phyloP scores from a whole-genome alignment of 1,140 invertebrate species.

The Leptonema lineaticorne region DNA sequence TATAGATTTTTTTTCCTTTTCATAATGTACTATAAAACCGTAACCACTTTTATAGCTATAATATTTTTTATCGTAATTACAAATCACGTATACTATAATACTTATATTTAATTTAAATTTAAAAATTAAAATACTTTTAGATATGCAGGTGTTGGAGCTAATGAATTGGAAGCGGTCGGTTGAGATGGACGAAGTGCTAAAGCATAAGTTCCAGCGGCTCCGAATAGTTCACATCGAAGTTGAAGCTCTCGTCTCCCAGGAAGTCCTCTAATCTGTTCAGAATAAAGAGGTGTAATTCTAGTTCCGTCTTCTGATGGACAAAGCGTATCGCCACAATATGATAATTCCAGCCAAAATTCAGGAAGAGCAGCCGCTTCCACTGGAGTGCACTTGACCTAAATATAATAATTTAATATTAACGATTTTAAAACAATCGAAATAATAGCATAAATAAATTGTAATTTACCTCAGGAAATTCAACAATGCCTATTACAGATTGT shows the following conservation, averaged over 20 bases:
- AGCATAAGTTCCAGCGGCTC: constrained; percentile 74
- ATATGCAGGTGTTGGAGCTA: constrained; percentile 64
- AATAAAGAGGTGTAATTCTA: constrained; percentile 51
- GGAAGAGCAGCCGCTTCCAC: constrained; percentile 60
- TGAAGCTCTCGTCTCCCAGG: constrained; percentile 64
- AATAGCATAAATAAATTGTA: too few species aligned
- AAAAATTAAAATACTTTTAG: too few species aligned
- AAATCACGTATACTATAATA: too few species aligned
- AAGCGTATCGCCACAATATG: constrained; percentile 70
- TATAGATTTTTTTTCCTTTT: too few species aligned
- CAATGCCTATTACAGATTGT: constrained; percentile 65
- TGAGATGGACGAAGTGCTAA: constrained; percentile 63
- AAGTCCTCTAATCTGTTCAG: constrained; percentile 63
- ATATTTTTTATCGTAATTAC: too few species aligned
- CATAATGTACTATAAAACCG: too few species aligned
- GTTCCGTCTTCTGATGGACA: constrained; percentile 52
- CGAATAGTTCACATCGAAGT: constrained; percentile 74
- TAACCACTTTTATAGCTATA: too few species aligned
- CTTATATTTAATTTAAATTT: too few species aligned
- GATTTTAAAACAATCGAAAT: neutral
- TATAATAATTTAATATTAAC: too few species aligned
- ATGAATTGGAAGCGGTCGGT: constrained; percentile 51
- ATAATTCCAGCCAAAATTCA: constrained; percentile 71
- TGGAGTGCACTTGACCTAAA: constrained; percentile 58
- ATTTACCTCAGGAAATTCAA: constrained; percentile 68